phyloP scores from a whole-genome alignment of 2,888 invertebrate genomes.

The Netelia inedita region DNA sequence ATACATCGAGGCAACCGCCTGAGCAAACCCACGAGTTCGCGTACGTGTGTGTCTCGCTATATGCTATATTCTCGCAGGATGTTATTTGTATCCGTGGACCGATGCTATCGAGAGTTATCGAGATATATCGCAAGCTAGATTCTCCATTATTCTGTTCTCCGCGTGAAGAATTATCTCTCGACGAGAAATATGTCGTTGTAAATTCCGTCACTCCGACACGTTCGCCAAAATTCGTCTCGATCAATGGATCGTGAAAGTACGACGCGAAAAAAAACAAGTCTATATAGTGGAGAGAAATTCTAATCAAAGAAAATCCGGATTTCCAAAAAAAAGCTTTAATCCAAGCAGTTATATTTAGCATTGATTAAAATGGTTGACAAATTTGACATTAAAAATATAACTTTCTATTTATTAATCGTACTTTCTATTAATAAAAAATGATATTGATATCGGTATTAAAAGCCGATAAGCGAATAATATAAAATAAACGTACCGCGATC shows the following conservation, averaged over 20 bases:
- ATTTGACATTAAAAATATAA: too few species aligned
- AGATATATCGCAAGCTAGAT: constrained; percentile 29
- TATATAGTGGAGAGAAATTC: too few species aligned
- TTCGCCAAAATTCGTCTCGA: neutral
- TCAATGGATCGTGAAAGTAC: neutral
- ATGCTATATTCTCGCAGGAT: constrained; percentile 23
- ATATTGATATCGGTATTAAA: neutral
- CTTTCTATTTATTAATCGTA: too few species aligned
- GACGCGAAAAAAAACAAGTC: neutral
- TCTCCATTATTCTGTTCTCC: constrained; percentile 35
- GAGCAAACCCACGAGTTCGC: constrained; percentile 27
- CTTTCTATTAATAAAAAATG: too few species aligned
- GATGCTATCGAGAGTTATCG: constrained; percentile 46
- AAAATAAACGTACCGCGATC: too few species aligned
- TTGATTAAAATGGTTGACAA: too few species aligned
- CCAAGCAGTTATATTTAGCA: too few species aligned
- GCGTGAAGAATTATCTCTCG: constrained; percentile 24
- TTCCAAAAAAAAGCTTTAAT: too few species aligned
- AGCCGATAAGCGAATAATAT: too few species aligned
- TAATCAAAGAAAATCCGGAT: too few species aligned
- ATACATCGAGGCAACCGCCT: constrained; percentile 36
- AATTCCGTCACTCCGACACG: neutral
- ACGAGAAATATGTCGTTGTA: constrained; percentile 18
- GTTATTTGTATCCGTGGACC: constrained; percentile 29
- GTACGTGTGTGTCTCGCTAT: neutral